Evolutionary conservation across 1,140 invertebrate species (phyloP), one percentile per base, ranked within the genome.

Genomic region (Penaeus vannamei): DNA sequence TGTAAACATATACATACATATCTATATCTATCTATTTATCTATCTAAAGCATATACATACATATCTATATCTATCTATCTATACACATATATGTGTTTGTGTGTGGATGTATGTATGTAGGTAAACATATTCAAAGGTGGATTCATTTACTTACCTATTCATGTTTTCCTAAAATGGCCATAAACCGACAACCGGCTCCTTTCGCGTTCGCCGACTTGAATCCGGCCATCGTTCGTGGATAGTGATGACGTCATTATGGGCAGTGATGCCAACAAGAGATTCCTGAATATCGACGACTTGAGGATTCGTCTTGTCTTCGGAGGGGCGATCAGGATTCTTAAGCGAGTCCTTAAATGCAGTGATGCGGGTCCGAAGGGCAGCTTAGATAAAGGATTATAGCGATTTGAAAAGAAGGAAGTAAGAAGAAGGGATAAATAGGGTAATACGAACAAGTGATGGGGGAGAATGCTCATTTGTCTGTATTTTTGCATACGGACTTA

Each of bases 31-130:
- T n/a, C n/a, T 72, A 72, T 72, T 23, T 72, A 72, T 72, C 20
- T 72, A 72, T 72, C 20, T 72, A 72, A 72, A 23, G 2, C 32
- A 72, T n/a, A n/a, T n/a, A n/a, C 32, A 72, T n/a, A 72, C 32
- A 26, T 72, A 26, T 72, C 20, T 72, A 72, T 72, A 72, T 72
- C 20, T 72, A 72, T 72, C 20, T 72, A 72, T 72, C 20, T 72
- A 72, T 72, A 72, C n/a, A 72, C n/a, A 72, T 72, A 72, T 23
- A 72, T 29, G 69, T 72, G 69, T 72, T 22, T 72, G 69, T 72
- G 69, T 72, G 69, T 72, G n/a, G n/a, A 32, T 20, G 3, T 14
- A 72, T n/a, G 3, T 72, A 72, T 72, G 23, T 72, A 72, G 23
- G 19, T 72, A 72, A n/a, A 23, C n/a, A 72, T 72, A 1, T 72